Evolutionary conservation across 2,113 vertebrate genomes (phyloP).

Genomic region (Esox niger): DNA sequence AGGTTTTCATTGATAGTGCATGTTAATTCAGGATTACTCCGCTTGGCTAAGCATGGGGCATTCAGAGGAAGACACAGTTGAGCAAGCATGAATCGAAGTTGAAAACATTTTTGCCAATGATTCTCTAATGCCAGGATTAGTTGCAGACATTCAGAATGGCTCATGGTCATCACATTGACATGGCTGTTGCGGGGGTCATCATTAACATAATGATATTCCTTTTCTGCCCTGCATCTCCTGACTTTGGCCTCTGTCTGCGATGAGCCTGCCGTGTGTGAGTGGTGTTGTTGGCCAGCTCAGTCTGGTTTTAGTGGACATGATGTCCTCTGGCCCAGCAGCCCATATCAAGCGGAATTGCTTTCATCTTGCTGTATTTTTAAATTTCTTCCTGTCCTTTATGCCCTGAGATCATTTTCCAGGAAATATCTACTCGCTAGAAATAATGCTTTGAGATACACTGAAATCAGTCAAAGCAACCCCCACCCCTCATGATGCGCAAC

Average conservation of each 20-base stretch:
- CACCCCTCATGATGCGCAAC: conserved; percentile 1
- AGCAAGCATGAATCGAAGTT: no score
- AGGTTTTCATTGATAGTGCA: conserved; percentile 25
- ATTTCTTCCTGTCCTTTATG: conserved; percentile 46
- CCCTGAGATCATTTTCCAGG: conserved; percentile 34
- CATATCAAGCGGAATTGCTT: conserved; percentile 15
- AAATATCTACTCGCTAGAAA: conserved; percentile 17
- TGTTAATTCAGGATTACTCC: conserved; percentile 38
- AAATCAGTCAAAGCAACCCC: conserved; percentile 18
- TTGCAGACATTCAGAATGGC: no score
- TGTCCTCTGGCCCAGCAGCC: conserved; percentile 29
- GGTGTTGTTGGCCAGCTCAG: conserved; percentile 17
- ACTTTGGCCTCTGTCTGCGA: no score
- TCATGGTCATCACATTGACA: no score
- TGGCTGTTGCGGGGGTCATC: no score
- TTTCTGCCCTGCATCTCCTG: no score
- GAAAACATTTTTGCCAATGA: no score
- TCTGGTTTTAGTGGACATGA: conserved; percentile 41
- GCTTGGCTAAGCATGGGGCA: conserved; percentile 2
- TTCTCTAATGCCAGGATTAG: no score
- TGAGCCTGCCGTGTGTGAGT: conserved; percentile 12
- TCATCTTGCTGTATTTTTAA: neutral
- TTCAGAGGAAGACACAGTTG: conserved; percentile 33
- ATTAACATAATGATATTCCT: no score
- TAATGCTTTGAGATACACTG: no score